A percentile compares a stretch with the other conserved stretches of the same genome.
Evolutionary conservation across 2,113 vertebrate genomes (phyloP).

Genomic region (Epinephelus lanceolatus): DNA sequence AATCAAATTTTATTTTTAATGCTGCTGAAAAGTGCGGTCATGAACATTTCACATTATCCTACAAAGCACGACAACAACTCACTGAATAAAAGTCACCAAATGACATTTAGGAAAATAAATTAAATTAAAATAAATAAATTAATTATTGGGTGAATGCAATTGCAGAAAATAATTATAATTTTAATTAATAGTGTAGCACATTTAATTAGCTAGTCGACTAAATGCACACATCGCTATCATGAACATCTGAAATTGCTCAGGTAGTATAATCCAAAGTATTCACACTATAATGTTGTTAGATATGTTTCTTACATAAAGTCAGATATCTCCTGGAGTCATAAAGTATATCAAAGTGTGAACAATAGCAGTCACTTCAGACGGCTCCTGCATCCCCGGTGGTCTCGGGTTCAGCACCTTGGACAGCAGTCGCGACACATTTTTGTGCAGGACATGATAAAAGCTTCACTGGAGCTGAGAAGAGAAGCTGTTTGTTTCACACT

Average conservation of each 20-base stretch:
- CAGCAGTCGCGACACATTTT: constrained; percentile 26
- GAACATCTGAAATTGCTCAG: not conserved
- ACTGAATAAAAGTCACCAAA: too few relatives aligned
- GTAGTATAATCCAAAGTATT: not conserved
- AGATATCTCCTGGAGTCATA: not conserved
- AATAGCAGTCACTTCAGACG: not conserved
- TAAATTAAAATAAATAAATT: too few relatives aligned
- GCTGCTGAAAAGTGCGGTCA: too few relatives aligned
- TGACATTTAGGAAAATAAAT: too few relatives aligned
- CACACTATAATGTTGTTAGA: not conserved
- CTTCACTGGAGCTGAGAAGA: constrained; percentile 20
- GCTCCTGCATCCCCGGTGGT: constrained; percentile 19
- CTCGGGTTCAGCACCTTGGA: constrained; percentile 64
- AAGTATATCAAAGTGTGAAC: not conserved
- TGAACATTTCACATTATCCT: too few relatives aligned
- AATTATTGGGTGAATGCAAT: too few relatives aligned
- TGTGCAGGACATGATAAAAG: not conserved
- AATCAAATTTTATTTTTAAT: too few relatives aligned
- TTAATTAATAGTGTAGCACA: too few relatives aligned
- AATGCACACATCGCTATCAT: too few relatives aligned
- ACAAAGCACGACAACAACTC: too few relatives aligned
- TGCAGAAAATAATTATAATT: too few relatives aligned
- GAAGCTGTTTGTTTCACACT: not conserved
- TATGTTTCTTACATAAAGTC: not conserved
- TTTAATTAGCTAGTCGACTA: too few relatives aligned